Evolutionary conservation across 2,113 vertebrate species (phyloP).

Genomic region (Phaethon lepturus): DNA sequence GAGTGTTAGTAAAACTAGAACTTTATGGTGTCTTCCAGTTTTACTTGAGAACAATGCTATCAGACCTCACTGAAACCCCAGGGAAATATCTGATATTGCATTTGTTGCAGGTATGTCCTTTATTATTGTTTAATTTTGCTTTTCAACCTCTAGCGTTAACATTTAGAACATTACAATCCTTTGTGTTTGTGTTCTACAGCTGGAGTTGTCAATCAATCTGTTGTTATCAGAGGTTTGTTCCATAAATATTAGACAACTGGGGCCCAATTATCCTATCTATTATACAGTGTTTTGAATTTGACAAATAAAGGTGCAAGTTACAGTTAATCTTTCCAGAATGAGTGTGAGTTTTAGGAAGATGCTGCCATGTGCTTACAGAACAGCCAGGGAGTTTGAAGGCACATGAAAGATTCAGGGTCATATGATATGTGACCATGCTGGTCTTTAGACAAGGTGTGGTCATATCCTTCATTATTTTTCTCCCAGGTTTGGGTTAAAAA

Average conservation of each 20-base stretch:
- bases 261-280: conserved; percentile 56
- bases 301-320: conserved; percentile 61
- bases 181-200: conserved; percentile 48
- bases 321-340: conserved; percentile 12
- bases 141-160: conserved; percentile 1
- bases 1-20: neutral
- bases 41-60: neutral
- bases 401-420: neutral
- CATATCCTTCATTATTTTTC: neutral
- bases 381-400: neutral
- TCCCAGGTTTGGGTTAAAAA: neutral
- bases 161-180: conserved; percentile 23
- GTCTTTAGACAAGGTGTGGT: neutral
- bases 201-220: conserved; percentile 54
- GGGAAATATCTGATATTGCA: neutral
- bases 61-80: neutral
- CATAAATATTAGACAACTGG: conserved; percentile 50
- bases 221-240: conserved; percentile 46
- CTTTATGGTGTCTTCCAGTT: neutral
- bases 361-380: neutral
- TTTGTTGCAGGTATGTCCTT: conserved; percentile 18
- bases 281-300: conserved; percentile 34
- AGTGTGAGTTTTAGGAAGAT: neutral
- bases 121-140: conserved; percentile 48
- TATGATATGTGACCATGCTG: neutral